phyloP scores from a whole-genome alignment of 2,113 vertebrate species.

The Xerus inauris region DNA sequence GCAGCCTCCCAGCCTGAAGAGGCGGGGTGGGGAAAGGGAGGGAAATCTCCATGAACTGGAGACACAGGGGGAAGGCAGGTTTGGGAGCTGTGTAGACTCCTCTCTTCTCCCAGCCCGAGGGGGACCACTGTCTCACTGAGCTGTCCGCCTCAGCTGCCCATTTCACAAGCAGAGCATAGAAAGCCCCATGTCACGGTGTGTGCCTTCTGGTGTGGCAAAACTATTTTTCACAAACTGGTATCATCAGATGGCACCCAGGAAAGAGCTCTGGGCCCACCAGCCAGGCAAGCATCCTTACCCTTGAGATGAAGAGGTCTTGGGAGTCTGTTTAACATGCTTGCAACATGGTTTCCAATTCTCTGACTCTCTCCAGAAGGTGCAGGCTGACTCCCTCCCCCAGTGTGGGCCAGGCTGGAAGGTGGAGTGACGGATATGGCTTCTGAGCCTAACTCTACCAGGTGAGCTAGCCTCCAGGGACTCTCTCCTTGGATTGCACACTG shows the following conservation, averaged over 20 bases:
- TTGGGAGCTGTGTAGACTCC: background rate
- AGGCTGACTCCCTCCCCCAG: background rate
- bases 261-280: background rate
- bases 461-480: fast-evolving
- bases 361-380: background rate
- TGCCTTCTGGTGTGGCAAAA: background rate
- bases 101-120: background rate
- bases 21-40: background rate
- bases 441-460: background rate
- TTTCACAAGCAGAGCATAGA: background rate
- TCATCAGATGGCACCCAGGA: background rate
- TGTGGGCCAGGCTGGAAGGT: background rate
- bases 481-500: background rate
- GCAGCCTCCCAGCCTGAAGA: background rate
- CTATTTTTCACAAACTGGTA: background rate
- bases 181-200: fast-evolving
- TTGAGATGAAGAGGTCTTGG: background rate
- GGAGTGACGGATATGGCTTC: too few relatives aligned
- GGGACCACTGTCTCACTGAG: background rate
- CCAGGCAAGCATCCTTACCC: background rate
- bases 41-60: fast-evolving
- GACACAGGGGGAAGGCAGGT: background rate
- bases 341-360: background rate
- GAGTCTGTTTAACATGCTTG: background rate
- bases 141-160: background rate